A percentile compares a stretch with the other conserved stretches of the same genome.
Evolutionary conservation across 2,113 vertebrate genomes (phyloP).

Genomic region (rabbit (Oryctolagus cuniculus)): DNA sequence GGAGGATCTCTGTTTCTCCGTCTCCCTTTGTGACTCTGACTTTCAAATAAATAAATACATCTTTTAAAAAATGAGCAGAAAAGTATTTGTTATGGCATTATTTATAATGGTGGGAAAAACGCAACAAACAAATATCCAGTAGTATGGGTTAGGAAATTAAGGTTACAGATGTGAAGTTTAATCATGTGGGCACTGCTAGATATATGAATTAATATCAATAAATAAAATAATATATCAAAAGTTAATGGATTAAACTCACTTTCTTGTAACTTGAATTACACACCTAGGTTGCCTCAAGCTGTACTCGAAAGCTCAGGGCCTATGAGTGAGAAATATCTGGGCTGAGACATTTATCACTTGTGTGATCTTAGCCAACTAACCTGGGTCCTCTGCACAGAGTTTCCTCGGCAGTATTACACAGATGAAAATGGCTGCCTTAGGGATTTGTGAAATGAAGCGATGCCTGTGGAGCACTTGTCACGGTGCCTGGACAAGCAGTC

Average conservation of each 20-base stretch:
- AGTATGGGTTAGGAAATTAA: background rate
- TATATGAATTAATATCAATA: background rate
- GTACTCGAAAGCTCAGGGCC: background rate
- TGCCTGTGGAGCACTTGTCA: background rate
- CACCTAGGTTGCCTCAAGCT: background rate
- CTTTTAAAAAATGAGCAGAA: background rate
- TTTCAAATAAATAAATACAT: no score
- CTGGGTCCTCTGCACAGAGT: background rate
- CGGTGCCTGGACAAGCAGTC: background rate
- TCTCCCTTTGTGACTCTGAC: no score
- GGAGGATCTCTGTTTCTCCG: no score
- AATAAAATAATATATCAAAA: background rate
- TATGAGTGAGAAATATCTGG: slow-evolving; percentile 5
- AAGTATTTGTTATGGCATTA: background rate
- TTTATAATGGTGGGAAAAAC: background rate
- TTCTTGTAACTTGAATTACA: background rate
- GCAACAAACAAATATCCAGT: background rate
- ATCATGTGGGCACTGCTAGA: background rate
- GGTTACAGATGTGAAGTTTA: background rate
- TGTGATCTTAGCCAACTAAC: background rate
- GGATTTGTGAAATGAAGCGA: background rate
- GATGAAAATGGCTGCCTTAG: background rate
- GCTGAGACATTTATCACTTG: background rate
- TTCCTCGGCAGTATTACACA: background rate
- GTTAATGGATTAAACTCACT: background rate